Evolutionary conservation across 2,888 invertebrate genomes (phyloP).

Genomic region (Helicoverpa assulta): DNA sequence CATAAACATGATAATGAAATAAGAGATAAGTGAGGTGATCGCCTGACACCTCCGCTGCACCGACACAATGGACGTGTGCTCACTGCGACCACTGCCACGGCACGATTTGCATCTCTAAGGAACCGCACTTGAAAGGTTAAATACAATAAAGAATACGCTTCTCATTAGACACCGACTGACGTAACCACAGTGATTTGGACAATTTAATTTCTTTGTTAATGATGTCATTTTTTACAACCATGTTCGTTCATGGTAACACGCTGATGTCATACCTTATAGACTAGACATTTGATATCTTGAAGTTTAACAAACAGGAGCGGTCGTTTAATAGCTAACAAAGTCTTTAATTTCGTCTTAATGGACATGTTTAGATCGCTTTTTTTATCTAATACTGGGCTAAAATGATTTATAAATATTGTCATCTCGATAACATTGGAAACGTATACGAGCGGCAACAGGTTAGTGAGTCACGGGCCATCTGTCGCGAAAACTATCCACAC

Average conservation of each 20-base stretch:
- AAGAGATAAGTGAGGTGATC: conserved; percentile 70
- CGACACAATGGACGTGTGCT: conserved; percentile 26
- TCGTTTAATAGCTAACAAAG: conserved; percentile 70
- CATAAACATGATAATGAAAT: conserved; percentile 70
- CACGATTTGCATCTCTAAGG: conserved; percentile 38
- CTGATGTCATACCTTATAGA: conserved; percentile 82
- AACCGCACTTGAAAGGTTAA: conserved; percentile 32
- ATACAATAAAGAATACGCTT: conserved; percentile 25
- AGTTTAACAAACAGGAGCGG: conserved; percentile 70
- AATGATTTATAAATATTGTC: conserved; percentile 79
- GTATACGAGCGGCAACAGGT: conserved; percentile 80
- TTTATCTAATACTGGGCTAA: conserved; percentile 60
- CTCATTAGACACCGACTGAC: conserved; percentile 51
- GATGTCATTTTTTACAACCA: conserved; percentile 75
- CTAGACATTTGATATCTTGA: conserved; percentile 74
- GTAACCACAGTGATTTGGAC: conserved; percentile 64
- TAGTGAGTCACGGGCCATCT: conserved; percentile 88
- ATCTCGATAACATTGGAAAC: conserved; percentile 82
- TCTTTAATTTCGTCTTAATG: conserved; percentile 64
- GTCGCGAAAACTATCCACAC: conserved; percentile 85
- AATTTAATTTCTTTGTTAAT: conserved; percentile 76
- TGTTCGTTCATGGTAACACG: conserved; percentile 63
- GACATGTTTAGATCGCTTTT: conserved; percentile 63
- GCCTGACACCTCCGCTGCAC: conserved; percentile 45
- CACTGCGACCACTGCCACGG: conserved; percentile 43